These are phyloP conservation scores for Typhlichthys subterraneus DNA, from an alignment of 2,797 vertebrate species.

Conservation along the genomic window DNA sequence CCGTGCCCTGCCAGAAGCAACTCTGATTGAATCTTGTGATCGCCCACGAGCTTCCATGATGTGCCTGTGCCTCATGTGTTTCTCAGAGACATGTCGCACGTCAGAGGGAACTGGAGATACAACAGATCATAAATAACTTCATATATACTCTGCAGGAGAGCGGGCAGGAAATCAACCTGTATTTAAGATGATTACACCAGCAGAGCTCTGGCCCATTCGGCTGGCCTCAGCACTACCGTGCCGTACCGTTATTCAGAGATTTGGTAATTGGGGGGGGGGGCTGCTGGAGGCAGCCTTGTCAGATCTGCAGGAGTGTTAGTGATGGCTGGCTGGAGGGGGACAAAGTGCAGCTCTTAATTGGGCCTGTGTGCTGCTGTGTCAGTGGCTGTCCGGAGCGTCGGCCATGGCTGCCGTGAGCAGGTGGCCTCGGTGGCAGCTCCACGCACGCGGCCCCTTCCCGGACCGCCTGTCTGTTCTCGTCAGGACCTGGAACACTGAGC, in stretches of 20 bases:
- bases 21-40: conserved; percentile 66
- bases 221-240: conserved; percentile 64
- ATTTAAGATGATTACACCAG: conserved; percentile 86
- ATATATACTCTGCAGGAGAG: conserved; percentile 72
- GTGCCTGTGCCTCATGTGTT: conserved; percentile 74
- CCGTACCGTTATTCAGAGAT: conserved; percentile 80
- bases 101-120: conserved; percentile 80
- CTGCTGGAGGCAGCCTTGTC: conserved; percentile 78
- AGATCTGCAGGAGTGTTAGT: conserved; percentile 84
- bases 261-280: conserved; percentile 40
- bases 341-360: conserved; percentile 83
- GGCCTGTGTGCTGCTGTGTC: conserved; percentile 81
- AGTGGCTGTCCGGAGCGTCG: conserved; percentile 79
- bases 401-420: conserved; percentile 83
- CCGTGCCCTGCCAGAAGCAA: conserved; percentile 56
- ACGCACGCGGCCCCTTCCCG: conserved; percentile 69
- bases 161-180: conserved; percentile 83
- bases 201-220: conserved; percentile 76
- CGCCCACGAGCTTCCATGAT: conserved; percentile 47
- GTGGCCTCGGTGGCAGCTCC: conserved; percentile 83
- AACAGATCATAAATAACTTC: conserved; percentile 77
- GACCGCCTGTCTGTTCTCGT: conserved; percentile 82
- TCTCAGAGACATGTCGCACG: conserved; percentile 75
- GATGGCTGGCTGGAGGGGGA: conserved; percentile 84
- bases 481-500: conserved; percentile 84